phyloP scores from a whole-genome alignment of 2,888 invertebrate genomes.

The Itoplectis maculator region DNA sequence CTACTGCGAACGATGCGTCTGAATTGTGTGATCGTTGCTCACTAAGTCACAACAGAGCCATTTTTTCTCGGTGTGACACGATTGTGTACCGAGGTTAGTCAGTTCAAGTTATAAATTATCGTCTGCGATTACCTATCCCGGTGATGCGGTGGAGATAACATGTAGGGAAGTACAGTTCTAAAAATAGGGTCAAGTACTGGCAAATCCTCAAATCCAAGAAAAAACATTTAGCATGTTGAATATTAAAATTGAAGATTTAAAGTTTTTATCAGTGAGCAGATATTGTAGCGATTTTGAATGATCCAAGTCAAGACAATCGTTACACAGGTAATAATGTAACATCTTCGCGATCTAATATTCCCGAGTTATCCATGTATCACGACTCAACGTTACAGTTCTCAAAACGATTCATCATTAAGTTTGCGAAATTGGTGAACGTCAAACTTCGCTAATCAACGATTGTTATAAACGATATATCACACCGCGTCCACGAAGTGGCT shows the following conservation, averaged over 20 bases:
- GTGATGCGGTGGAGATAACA: not conserved
- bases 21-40: conserved; percentile 33
- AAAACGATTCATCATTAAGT: conserved; percentile 20
- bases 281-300: not conserved
- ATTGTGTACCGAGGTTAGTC: conserved; percentile 7
- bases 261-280: not conserved
- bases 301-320: not conserved
- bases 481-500: conserved; percentile 39
- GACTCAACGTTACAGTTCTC: not conserved
- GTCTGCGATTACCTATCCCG: conserved; percentile 4
- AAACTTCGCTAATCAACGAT: conserved; percentile 66
- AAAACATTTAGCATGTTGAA: no score
- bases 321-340: conserved; percentile 23
- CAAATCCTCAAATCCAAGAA: not conserved
- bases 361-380: conserved; percentile 6
- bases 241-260: no score
- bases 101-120: conserved; percentile 13
- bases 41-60: conserved; percentile 26
- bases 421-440: conserved; percentile 56
- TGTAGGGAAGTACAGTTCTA: not conserved
- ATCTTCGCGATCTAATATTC: conserved; percentile 32
- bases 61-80: conserved; percentile 27
- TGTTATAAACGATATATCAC: conserved; percentile 65
- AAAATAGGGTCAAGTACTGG: not conserved
- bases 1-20: conserved; percentile 36